Evolutionary conservation across 1,140 invertebrate species (phyloP).

Genomic region (Ladona fulva): DNA sequence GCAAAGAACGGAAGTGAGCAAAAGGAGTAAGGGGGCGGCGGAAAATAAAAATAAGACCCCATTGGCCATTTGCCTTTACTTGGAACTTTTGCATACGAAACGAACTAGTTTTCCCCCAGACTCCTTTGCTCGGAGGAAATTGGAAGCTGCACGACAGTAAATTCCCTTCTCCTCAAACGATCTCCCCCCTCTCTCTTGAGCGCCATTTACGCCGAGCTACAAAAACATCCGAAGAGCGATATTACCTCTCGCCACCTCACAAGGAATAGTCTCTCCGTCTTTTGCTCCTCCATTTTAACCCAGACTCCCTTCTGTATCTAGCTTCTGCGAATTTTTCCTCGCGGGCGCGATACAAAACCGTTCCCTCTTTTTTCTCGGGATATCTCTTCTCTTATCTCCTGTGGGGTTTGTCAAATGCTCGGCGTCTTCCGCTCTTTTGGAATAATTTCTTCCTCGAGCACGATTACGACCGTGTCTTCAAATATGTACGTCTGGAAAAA

Average conservation of each 20-base stretch:
- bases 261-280: neutral
- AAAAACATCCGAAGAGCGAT: conserved; percentile 2
- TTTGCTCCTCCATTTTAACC: neutral
- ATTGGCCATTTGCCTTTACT: neutral
- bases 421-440: no score
- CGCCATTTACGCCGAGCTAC: neutral
- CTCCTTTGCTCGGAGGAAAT: neutral
- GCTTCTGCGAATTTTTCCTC: neutral
- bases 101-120: neutral
- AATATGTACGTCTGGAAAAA: no score
- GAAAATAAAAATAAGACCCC: neutral
- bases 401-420: no score
- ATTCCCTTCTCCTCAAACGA: neutral
- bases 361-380: no score
- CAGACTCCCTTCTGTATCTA: neutral
- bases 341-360: no score
- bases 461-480: no score
- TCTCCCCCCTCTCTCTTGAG: neutral
- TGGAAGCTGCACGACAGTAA: conserved; percentile 3
- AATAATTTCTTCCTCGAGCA: no score
- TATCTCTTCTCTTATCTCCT: no score
- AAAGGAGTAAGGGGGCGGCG: no score
- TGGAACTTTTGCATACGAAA: neutral
- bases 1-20: neutral
- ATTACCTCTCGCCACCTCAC: neutral